Evolutionary conservation across 2,113 vertebrate genomes (phyloP).

Genomic region (Tragelaphus buxtoni): DNA sequence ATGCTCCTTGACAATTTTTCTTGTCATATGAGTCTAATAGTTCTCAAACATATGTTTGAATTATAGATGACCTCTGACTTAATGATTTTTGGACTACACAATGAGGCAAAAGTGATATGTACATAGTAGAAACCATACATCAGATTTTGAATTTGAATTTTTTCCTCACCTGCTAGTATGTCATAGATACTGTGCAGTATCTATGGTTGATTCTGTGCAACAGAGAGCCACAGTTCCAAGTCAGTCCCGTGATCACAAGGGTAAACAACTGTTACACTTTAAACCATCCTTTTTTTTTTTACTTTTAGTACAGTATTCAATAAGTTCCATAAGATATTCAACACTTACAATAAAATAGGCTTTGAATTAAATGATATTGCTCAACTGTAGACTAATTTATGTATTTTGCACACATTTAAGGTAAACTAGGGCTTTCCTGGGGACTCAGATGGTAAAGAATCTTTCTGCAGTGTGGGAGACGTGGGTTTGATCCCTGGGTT

Average conservation of each 20-base stretch:
- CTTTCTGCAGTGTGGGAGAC: not conserved
- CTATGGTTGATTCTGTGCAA: not conserved
- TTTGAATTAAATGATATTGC: not conserved
- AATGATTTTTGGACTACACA: not conserved
- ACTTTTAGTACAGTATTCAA: not conserved
- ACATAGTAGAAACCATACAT: not conserved
- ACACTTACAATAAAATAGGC: not conserved
- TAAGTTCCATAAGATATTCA: not conserved
- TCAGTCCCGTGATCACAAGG: not conserved
- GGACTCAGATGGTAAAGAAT: not conserved
- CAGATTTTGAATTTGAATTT: not conserved
- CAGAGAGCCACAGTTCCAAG: not conserved
- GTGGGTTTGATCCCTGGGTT: not conserved
- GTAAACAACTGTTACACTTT: not conserved
- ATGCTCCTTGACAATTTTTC: conserved; percentile 26
- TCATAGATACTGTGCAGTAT: not conserved
- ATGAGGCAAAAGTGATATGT: not conserved
- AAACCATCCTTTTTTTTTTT: not conserved
- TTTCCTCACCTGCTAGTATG: no score
- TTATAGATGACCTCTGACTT: not conserved
- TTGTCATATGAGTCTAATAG: not conserved
- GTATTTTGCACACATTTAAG: not conserved
- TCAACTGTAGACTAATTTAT: not conserved
- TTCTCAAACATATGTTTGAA: not conserved
- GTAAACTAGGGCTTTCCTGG: not conserved